A percentile compares a stretch with the other conserved stretches of the same genome.
Evolutionary conservation across 2,888 invertebrate species (phyloP).

Genomic region (Lasioglossum morio): DNA sequence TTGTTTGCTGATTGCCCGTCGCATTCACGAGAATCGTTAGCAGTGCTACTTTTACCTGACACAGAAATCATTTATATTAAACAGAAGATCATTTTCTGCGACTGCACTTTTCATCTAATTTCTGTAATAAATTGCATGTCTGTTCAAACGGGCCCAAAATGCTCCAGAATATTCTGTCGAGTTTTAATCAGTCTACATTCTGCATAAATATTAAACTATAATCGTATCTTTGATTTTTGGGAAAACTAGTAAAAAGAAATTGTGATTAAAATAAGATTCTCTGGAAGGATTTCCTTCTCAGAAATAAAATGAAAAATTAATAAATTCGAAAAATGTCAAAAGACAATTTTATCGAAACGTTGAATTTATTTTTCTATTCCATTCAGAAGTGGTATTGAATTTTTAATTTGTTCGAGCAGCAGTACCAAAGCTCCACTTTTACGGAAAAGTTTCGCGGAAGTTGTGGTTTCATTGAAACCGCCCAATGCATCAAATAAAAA

Average conservation of each 20-base stretch:
- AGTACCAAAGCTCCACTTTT: neutral
- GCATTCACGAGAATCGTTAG: constrained; percentile 94
- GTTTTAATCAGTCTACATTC: neutral
- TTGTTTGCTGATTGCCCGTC: constrained; percentile 86
- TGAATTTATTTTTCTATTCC: neutral
- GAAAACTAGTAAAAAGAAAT: neutral
- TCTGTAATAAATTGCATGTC: neutral
- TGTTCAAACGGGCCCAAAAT: neutral
- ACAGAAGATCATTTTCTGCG: neutral
- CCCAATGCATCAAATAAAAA: neutral
- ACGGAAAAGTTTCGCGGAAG: neutral
- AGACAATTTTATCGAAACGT: neutral
- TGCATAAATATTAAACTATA: too few species aligned
- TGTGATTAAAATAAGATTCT: neutral
- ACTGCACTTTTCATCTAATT: neutral
- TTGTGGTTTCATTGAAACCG: neutral
- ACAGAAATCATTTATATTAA: constrained; percentile 39
- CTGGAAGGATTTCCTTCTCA: too few species aligned
- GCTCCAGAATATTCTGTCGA: neutral
- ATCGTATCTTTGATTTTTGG: neutral
- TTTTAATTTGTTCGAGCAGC: neutral
- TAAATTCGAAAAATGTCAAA: neutral
- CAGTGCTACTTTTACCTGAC: constrained; percentile 90
- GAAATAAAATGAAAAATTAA: neutral
- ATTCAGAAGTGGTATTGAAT: neutral